A percentile compares a stretch with the other conserved stretches of the same genome.
Evolutionary conservation across 1,140 invertebrate species (phyloP).

Genomic region (Bursaphelenchus mucronatus): DNA sequence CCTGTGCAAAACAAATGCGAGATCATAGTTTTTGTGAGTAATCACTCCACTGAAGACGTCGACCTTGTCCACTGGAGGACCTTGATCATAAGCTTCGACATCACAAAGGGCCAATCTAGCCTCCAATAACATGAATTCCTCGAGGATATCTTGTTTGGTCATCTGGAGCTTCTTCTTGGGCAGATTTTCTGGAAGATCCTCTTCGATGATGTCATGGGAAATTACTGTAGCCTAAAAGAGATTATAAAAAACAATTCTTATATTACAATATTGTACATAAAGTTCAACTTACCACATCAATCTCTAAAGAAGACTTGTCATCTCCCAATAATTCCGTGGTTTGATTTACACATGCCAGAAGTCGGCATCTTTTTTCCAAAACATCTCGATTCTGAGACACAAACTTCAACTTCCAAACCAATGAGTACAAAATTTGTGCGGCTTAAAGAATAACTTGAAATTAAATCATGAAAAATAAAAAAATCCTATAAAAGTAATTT

Average conservation of each 20-base stretch:
- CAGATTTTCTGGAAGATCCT: background rate
- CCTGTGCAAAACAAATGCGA: conserved; percentile 43
- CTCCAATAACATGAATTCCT: conserved; percentile 36
- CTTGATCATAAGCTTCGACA: conserved; percentile 9
- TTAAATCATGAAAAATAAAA: background rate
- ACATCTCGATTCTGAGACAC: conserved; percentile 37
- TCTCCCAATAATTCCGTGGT: conserved; percentile 25
- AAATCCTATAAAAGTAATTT: background rate
- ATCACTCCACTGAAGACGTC: conserved; percentile 39
- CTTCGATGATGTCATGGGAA: background rate
- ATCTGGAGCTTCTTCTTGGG: conserved; percentile 5
- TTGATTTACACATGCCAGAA: conserved; percentile 31
- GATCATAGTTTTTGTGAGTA: conserved; percentile 40
- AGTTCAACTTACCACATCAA: too few relatives aligned
- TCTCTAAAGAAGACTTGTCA: too few relatives aligned
- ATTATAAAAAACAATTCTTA: background rate
- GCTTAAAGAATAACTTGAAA: background rate
- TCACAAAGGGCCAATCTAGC: conserved; percentile 37
- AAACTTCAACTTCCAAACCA: conserved; percentile 22
- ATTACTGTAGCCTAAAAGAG: conserved; percentile 1
- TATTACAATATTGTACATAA: background rate
- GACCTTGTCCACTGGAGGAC: conserved; percentile 28
- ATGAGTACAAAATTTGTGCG: conserved; percentile 24
- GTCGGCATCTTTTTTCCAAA: conserved; percentile 31
- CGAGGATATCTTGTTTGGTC: conserved; percentile 25